Evolutionary conservation across 2,888 invertebrate genomes (phyloP).

Genomic region (Venusia cambrica): DNA sequence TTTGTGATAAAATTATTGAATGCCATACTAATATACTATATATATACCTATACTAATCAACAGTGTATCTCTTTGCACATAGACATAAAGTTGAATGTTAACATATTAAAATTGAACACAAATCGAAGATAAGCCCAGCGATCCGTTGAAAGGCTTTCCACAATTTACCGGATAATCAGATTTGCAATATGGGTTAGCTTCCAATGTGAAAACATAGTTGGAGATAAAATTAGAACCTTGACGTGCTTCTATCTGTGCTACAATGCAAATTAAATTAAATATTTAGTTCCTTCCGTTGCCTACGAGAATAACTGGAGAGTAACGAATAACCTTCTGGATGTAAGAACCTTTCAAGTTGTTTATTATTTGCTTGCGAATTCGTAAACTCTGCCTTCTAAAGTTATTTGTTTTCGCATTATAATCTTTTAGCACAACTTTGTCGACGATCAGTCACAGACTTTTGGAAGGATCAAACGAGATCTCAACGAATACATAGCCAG

Average conservation of each 20-base stretch:
- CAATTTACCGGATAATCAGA: too few relatives aligned
- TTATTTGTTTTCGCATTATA: constrained; percentile 22
- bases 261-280: constrained; percentile 19
- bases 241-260: constrained; percentile 6
- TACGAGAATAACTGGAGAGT: too few relatives aligned
- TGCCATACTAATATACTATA: too few relatives aligned
- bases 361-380: constrained; percentile 22
- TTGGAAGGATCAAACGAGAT: too few relatives aligned
- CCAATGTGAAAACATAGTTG: constrained; percentile 5
- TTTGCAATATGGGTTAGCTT: not conserved
- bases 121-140: too few relatives aligned
- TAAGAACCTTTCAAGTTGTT: constrained; percentile 28
- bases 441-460: constrained; percentile 8
- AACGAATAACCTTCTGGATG: constrained; percentile 26
- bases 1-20: too few relatives aligned
- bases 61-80: too few relatives aligned
- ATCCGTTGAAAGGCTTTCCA: too few relatives aligned
- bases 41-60: too few relatives aligned
- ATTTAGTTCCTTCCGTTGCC: constrained; percentile 25
- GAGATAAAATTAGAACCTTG: constrained; percentile 17
- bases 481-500: too few relatives aligned
- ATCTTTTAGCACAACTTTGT: constrained; percentile 14
- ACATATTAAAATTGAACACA: too few relatives aligned
- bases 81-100: too few relatives aligned
- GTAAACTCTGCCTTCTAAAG: constrained; percentile 16